Base-by-base conservation (phyloP, 2,888 invertebrate genomes). In the Trichogramma dendrolimi region DNA sequence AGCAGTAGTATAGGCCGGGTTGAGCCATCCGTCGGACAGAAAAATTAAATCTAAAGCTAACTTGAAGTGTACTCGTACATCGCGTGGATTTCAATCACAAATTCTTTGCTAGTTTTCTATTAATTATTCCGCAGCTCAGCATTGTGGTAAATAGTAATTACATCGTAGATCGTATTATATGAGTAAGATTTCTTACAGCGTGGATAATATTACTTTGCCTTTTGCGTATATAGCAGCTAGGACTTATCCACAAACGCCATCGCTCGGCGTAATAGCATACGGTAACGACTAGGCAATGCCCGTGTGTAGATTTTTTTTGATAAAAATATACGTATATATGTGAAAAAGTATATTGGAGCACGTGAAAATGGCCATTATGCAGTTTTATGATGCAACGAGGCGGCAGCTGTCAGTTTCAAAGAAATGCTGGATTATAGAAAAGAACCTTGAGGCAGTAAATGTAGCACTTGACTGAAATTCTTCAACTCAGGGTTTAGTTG, bases 71-170 rank as follows among this genome's bases (percentile, higher is more conserved):
- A 59, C 55, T 59, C 57, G 54, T 57, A 55, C 61, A 60, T 54
- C 62, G 54, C 64, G 54, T 50, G 59, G 44, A 40, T 57, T 27
- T 27, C 27, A 27, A 27, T 67, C 67, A 67, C 71, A 70, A 71
- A 73, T 69, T 68, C 71, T 68, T 68, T 55, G 62, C 64, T 63
- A 68, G 67, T 72, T 70, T 68, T 63, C 68, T 67, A 67, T 63
- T 70, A 72, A 72, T 74, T 73, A 69, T 67, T 67, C 57, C 47
- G 39, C 53, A 39, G 56, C 53, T 53, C 11, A 11, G 46, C 14
- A 8, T 40, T 47, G 58, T 61, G 62, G 63, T 67, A 70, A 71
- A 72, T 71, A 70, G 68, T 27, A 27, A 64, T 60, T 55, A 60
- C 64, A 62, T 63, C 57, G 47, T 48, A 46, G 47, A 43, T n/a